Evolutionary conservation across 2,888 invertebrate genomes (phyloP).

Genomic region (Thysanoteuthis rhombus): DNA sequence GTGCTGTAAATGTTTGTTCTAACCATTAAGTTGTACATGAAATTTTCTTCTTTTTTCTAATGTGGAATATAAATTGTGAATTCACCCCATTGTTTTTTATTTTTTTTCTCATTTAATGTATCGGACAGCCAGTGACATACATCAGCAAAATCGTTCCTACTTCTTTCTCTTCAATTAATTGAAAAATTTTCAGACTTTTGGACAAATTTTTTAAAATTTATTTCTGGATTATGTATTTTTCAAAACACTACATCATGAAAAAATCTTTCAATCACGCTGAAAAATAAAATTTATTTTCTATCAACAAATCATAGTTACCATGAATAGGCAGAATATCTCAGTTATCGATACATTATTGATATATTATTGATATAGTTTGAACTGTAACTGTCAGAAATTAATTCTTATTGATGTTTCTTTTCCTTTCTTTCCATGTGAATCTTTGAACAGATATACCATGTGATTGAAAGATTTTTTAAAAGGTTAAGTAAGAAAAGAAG

Average conservation of each 20-base stretch:
- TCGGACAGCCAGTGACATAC: neutral
- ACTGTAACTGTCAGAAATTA: neutral
- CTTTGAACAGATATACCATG: neutral
- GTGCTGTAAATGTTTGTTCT: neutral
- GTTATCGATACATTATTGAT: no score
- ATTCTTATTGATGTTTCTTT: neutral
- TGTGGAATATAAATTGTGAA: constrained; percentile 12
- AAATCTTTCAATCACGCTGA: no score
- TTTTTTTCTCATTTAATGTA: neutral
- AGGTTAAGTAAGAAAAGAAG: neutral
- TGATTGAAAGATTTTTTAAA: neutral
- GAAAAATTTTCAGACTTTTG: neutral
- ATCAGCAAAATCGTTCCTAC: neutral
- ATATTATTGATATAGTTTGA: no score
- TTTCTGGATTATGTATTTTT: neutral
- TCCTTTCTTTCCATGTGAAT: neutral
- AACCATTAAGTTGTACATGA: neutral
- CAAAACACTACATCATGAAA: no score
- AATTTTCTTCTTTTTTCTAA: neutral
- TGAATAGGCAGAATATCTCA: no score
- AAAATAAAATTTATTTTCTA: no score
- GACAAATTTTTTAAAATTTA: neutral
- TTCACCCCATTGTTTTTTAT: neutral
- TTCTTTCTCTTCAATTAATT: neutral
- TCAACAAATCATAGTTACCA: no score